These are phyloP conservation scores for Sphaerophoria taeniata DNA, from an alignment of 2,888 invertebrate genomes.

Conservation along the genomic window DNA sequence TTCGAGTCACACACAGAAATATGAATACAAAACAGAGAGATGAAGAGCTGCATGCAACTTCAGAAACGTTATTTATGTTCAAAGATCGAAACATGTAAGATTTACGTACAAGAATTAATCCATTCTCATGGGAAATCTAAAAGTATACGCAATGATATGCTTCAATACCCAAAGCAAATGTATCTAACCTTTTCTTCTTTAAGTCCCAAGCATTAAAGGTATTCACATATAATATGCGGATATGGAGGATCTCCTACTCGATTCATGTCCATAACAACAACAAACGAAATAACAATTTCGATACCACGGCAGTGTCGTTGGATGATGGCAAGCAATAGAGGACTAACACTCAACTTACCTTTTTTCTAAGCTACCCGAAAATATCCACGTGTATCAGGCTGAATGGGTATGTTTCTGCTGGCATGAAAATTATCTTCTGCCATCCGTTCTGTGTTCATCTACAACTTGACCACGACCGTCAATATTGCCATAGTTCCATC, in stretches of 20 bases:
- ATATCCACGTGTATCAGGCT: conserved; percentile 32
- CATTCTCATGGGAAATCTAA: conserved; percentile 74
- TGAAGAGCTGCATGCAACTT: conserved; percentile 30
- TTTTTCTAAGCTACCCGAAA: conserved; percentile 36
- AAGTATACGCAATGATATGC: conserved; percentile 73
- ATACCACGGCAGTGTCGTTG: too few species aligned
- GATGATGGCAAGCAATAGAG: conserved; percentile 57
- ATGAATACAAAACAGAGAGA: not conserved
- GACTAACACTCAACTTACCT: conserved; percentile 68
- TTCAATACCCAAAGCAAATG: conserved; percentile 72
- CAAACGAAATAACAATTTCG: not conserved
- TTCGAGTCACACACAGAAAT: not conserved
- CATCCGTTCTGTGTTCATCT: conserved; percentile 56
- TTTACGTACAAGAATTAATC: conserved; percentile 73
- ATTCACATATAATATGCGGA: conserved; percentile 4
- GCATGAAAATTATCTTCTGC: conserved; percentile 66
- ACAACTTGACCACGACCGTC: conserved; percentile 69
- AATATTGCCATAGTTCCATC: conserved; percentile 63
- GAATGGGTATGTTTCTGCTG: too few species aligned
- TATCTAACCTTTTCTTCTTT: conserved; percentile 55
- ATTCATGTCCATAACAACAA: conserved; percentile 1
- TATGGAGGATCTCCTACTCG: conserved; percentile 3
- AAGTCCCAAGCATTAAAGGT: not conserved
- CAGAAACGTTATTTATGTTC: conserved; percentile 67
- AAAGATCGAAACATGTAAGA: conserved; percentile 67